Base-by-base conservation (phyloP, 2,113 vertebrate species). In the Petaurus breviceps region DNA sequence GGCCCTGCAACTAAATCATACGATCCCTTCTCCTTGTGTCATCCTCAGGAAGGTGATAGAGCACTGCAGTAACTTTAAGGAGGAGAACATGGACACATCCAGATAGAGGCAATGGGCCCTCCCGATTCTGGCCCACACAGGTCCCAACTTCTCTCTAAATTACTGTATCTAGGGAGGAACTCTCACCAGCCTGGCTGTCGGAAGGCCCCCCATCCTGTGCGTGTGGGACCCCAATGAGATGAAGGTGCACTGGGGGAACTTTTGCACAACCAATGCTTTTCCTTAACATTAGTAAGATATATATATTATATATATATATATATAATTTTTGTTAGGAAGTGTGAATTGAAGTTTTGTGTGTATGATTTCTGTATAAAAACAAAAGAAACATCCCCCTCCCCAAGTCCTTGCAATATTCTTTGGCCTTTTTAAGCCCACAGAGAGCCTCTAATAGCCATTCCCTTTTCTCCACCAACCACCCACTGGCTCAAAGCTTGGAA, bases 71-170 rank as follows among this genome's bases (percentile, higher is more conserved):
- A 99, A 98, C 98, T 99, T 99, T 98, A 99, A 99, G 98, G 99
- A 99, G 95, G 99, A 99, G 98, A 99, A 99, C 96, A 99, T 99
- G 99, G 99, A 99, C 98, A 99, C 99, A 9, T 99, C 99, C 97
- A 99, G 99, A 99, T 99, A 98, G 99, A 99, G 98, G 97, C 97
- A 84, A 0, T 95, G 90, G 68, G 93, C 31, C 94, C 96, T 94
- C 95, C 97, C 53, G 98, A 96, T 97, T 98, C 98, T 97, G 98
- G 98, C 97, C 98, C 97, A 97, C 97, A 97, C 98, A 98, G 98
- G 98, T 98, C 97, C 97, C 97, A 96, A 98, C 98, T 98, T 98
- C 98, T 98, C 98, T 98, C 98, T 96, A 92, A 97, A 92, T 96
- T 98, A 98, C 98, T 98, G 98, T 99, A 99, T 54, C 97, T 98